These are phyloP conservation scores for Zaprionus bogoriensis DNA, from an alignment of 2,888 invertebrate genomes.

Conservation along the genomic window DNA sequence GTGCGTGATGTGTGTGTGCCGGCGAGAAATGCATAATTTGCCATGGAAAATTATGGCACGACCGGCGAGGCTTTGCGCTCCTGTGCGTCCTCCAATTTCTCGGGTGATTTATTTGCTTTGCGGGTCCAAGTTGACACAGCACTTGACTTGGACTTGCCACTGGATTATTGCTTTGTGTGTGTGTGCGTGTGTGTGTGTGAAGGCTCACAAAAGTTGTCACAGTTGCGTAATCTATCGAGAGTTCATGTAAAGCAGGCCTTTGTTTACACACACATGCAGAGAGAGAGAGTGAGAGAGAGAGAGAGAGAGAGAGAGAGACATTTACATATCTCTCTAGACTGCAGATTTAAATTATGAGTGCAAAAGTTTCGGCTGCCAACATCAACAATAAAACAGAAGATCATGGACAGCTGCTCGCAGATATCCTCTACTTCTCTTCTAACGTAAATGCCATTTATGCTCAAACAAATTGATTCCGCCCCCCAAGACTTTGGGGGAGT, in stretches of 20 bases:
- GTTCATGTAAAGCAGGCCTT: conserved; percentile 58
- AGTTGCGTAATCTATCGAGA: conserved; percentile 57
- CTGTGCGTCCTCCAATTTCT: conserved; percentile 33
- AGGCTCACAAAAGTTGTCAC: conserved; percentile 40
- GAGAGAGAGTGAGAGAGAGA: too few species aligned
- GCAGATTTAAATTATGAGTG: conserved; percentile 26
- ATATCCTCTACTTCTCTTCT: conserved; percentile 1
- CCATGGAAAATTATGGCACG: conserved; percentile 47
- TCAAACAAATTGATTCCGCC: conserved; percentile 40
- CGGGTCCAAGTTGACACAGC: conserved; percentile 69
- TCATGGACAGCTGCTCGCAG: too few species aligned
- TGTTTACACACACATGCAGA: conserved; percentile 8
- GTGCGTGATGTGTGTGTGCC: too few species aligned
- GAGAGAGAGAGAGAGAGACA: too few species aligned
- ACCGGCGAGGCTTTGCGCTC: conserved; percentile 1
- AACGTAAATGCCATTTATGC: conserved; percentile 21
- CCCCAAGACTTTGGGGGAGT: not conserved
- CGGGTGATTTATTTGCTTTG: conserved; percentile 69
- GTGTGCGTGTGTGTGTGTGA: not conserved
- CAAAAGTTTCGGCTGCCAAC: conserved; percentile 20
- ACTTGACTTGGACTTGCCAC: conserved; percentile 52
- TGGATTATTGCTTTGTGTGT: conserved; percentile 51
- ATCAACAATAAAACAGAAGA: conserved; percentile 56
- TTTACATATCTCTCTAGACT: conserved; percentile 5
- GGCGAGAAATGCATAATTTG: conserved; percentile 67